Conservation (phyloP, 1,140 invertebrate genomes). For the Bombus superbus region DNA sequence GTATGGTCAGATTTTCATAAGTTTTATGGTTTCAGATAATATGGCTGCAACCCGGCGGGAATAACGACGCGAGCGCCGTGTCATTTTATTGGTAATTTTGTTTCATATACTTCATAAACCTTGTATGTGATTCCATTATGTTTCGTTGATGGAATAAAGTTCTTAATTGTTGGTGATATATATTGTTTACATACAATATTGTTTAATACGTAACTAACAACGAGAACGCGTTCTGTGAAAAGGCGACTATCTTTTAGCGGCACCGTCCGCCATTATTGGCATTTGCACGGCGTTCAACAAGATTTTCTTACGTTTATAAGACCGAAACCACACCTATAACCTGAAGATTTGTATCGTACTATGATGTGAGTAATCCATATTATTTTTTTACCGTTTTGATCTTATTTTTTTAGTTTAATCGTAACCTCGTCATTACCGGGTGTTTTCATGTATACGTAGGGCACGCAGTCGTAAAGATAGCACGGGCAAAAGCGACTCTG, state of each 20-base stretch:
- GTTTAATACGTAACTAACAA: conserved; percentile 5
- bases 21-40: not conserved
- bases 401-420: not conserved
- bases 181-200: not conserved
- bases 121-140: conserved; percentile 31
- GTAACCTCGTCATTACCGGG: not conserved
- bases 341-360: not conserved
- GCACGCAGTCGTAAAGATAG: conserved; percentile 85
- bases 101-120: conserved; percentile 12
- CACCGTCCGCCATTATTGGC: conserved; percentile 59
- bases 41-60: conserved; percentile 35
- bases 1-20: not conserved
- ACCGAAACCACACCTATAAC: not conserved
- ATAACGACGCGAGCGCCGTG: conserved; percentile 38
- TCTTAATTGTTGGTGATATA: not conserved
- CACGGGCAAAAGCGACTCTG: conserved; percentile 83
- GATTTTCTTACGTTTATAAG: conserved; percentile 23
- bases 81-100: conserved; percentile 38
- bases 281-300: conserved; percentile 17
- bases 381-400: not conserved
- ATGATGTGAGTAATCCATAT: conserved; percentile 53
- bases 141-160: conserved; percentile 22
- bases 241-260: conserved; percentile 22
- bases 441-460: conserved; percentile 77
- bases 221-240: not conserved